Base-by-base conservation (phyloP, 1,140 invertebrate genomes). In the Melanaphis sacchari region DNA sequence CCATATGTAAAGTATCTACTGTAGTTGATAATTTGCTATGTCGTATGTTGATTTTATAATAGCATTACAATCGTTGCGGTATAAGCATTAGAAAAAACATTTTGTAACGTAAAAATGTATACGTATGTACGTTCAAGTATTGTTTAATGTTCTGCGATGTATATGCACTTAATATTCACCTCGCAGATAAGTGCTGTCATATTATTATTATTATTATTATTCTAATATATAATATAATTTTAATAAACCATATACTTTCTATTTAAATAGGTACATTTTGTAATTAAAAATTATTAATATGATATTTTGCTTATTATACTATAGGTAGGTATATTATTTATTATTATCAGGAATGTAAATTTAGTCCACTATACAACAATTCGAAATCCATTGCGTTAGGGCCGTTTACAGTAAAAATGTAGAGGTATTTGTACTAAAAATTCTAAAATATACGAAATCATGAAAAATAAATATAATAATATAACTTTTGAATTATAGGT, bases 81-180 rank as follows among this genome's bases (percentile, higher is more conserved):
- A 36, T 31, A 66, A 2, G 31, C 8, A 66, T 66, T 66, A 15
- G 31, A 76, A 76, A 41, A 84, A 84, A 84, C 82, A 84, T 84
- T 84, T 84, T 84, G 82, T 84, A 84, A 84, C 82, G 82, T 84
- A 84, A 84, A 84, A 84, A 84, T 84, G 82, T 84, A 41, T 84
- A 41, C 40, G 9, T 31, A 84, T 84, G 82, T 84, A 84, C 82
- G 82, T 84, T 41, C 38, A 40, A 41, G 82, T 84, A 40, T 84
- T 84, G 82, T 84, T 84, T 84, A n/a, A 76, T 76, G 31, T 76
- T 76, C 4, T 76, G 5, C 4, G 31, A 76, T 76, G 31, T 76
- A 21, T 76, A 76, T n/a, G 18, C 0, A 2, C n/a, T 18, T 31
- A 76, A 76, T 76, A 2, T n/a, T 76, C 18, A 76, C 59, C 31